A percentile compares a stretch with the other conserved stretches of the same genome.
Conservation (phyloP, 2,888 invertebrate species). For the Nemotelus pantherinus region DNA sequence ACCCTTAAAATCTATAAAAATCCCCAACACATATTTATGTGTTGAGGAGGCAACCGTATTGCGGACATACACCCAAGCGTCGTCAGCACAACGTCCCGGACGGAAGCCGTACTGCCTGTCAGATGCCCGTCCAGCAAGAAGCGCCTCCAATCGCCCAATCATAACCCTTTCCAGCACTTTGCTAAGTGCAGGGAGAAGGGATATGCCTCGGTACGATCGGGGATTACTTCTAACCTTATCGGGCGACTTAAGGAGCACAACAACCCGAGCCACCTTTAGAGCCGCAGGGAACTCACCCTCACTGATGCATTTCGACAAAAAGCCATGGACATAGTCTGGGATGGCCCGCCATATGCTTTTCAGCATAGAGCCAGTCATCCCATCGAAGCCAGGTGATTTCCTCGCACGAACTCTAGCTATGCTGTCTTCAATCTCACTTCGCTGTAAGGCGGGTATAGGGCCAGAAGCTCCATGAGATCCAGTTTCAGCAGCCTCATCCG, state of each 20-base stretch:
- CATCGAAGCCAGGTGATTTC: no score
- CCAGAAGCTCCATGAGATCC: no score
- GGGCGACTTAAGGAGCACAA: neutral
- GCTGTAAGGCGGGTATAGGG: no score
- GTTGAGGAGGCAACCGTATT: neutral
- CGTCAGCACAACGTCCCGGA: neutral
- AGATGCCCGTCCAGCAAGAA: neutral
- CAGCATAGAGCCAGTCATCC: no score
- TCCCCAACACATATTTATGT: no score
- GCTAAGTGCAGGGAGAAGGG: neutral
- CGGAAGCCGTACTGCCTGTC: conserved; percentile 7
- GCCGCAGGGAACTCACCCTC: neutral
- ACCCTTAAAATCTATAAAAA: no score
- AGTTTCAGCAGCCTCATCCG: no score
- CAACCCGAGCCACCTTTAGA: neutral
- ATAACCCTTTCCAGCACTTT: conserved; percentile 14
- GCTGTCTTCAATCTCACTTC: no score
- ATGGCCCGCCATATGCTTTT: no score
- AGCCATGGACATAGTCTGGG: no score
- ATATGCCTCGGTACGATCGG: conserved; percentile 2
- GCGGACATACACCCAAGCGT: neutral
- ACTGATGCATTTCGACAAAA: no score
- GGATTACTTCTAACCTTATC: neutral
- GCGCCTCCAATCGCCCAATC: neutral
- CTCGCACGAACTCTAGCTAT: no score